phyloP scores from a whole-genome alignment of 2,888 invertebrate species.

The Villa cingulata region DNA sequence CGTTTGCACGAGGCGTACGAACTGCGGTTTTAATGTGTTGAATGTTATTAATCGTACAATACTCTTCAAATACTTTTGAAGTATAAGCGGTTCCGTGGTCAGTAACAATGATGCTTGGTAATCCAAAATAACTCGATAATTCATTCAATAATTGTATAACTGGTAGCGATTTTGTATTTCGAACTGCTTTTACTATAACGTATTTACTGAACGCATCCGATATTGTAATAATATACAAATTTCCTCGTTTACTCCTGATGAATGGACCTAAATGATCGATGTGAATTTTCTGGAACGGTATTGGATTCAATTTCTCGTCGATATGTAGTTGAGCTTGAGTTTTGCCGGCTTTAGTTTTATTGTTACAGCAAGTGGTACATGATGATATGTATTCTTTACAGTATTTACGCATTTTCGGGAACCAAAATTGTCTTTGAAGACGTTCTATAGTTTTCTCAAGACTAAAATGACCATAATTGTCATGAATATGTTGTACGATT shows the following conservation, averaged over 20 bases:
- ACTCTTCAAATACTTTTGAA: slow-evolving; percentile 16
- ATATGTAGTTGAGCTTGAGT: not conserved
- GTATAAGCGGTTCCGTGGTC: slow-evolving; percentile 22
- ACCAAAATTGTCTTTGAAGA: not conserved
- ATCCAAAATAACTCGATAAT: slow-evolving; percentile 14
- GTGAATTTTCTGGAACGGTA: slow-evolving; percentile 14
- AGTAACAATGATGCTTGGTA: slow-evolving; percentile 15
- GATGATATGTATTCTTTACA: not conserved
- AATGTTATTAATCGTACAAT: slow-evolving; percentile 7
- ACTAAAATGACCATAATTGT: not conserved
- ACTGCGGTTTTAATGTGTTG: slow-evolving; percentile 1
- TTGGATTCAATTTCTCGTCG: slow-evolving; percentile 3
- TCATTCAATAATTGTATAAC: slow-evolving; percentile 11
- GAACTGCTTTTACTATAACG: slow-evolving; percentile 11
- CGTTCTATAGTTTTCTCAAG: not conserved
- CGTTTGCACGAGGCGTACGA: not conserved
- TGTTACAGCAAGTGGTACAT: not conserved
- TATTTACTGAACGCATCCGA: slow-evolving; percentile 10
- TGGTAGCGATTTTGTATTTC: slow-evolving; percentile 13
- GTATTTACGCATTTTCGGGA: not conserved
- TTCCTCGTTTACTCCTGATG: slow-evolving; percentile 8
- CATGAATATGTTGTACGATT: not conserved
- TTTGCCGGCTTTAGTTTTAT: not conserved
- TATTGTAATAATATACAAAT: not conserved
- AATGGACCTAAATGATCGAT: slow-evolving; percentile 16